Percentiles rank a stretch among this genome's conserved stretches.
These are phyloP conservation scores for Eupeodes luniger DNA, from an alignment of 2,888 invertebrate genomes.

Conservation along the genomic window DNA sequence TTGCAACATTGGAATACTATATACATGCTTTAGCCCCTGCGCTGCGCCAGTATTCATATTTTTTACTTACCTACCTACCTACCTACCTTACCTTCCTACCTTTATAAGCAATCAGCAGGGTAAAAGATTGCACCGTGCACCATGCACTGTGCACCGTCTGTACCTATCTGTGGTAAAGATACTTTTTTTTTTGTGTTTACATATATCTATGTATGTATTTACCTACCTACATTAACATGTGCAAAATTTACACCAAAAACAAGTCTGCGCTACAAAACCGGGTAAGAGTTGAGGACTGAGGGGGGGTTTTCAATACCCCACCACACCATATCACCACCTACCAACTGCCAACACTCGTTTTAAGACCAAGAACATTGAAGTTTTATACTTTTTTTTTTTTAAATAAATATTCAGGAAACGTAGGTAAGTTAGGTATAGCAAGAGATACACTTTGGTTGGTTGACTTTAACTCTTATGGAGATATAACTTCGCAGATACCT, in stretches of 20 bases:
- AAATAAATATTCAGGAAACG: constrained; percentile 70
- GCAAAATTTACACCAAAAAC: constrained; percentile 44
- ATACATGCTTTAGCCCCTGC: background rate
- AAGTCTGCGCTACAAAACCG: constrained; percentile 3
- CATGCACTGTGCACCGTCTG: constrained; percentile 12
- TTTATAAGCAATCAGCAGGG: constrained; percentile 27
- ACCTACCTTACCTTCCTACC: too few species aligned
- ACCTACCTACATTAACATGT: constrained; percentile 42
- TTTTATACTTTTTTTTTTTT: constrained; percentile 26
- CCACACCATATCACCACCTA: constrained; percentile 23
- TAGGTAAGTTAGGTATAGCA: constrained; percentile 19
- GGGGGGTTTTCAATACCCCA: background rate
- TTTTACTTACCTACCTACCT: too few species aligned
- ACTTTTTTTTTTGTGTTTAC: constrained; percentile 3
- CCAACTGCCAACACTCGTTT: constrained; percentile 43
- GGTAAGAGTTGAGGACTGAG: background rate
- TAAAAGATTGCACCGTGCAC: constrained; percentile 45
- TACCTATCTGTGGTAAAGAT: constrained; percentile 18
- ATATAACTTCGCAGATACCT: constrained; percentile 21
- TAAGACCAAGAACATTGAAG: constrained; percentile 67
- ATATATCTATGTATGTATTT: too few species aligned
- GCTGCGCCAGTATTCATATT: background rate
- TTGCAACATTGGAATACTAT: constrained; percentile 53
- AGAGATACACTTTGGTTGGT: constrained; percentile 47
- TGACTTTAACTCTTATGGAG: constrained; percentile 9